These are phyloP conservation scores for Heliothis peltigera DNA, from an alignment of 2,888 invertebrate genomes.

Conservation along the genomic window DNA sequence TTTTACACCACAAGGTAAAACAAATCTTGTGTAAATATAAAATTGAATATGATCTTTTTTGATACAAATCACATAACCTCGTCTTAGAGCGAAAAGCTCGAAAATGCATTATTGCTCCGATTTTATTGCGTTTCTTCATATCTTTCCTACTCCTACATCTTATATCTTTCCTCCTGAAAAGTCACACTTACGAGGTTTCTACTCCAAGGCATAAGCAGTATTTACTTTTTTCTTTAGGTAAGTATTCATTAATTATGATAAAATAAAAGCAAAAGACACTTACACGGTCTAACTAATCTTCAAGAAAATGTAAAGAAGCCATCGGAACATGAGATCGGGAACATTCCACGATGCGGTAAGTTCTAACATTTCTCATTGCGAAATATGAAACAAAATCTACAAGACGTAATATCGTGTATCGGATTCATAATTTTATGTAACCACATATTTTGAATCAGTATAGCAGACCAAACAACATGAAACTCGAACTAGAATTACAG, in stretches of 20 bases:
- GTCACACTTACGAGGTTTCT: too few relatives aligned
- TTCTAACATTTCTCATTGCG: constrained; percentile 33
- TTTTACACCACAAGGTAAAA: not conserved
- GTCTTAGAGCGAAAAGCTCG: too few relatives aligned
- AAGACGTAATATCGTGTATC: constrained; percentile 14
- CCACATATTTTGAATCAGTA: not conserved
- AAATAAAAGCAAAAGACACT: not conserved
- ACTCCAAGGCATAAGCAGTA: too few relatives aligned
- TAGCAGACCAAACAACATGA: too few relatives aligned
- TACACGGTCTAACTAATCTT: not conserved
- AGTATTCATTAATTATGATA: constrained; percentile 19
- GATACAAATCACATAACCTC: too few relatives aligned
- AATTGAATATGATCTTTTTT: too few relatives aligned
- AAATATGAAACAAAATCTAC: constrained; percentile 39
- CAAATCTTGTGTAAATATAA: not conserved
- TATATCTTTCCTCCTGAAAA: too few relatives aligned
- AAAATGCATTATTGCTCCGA: too few relatives aligned
- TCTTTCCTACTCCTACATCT: too few relatives aligned
- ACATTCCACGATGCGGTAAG: constrained; percentile 19
- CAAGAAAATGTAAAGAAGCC: constrained; percentile 7
- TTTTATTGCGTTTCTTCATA: too few relatives aligned
- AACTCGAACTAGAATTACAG: too few relatives aligned
- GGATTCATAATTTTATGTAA: not conserved
- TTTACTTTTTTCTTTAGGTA: constrained; percentile 7
- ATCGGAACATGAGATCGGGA: constrained; percentile 20